Base-by-base conservation (phyloP, 1,140 invertebrate genomes). In the Drosophila novamexicana region DNA sequence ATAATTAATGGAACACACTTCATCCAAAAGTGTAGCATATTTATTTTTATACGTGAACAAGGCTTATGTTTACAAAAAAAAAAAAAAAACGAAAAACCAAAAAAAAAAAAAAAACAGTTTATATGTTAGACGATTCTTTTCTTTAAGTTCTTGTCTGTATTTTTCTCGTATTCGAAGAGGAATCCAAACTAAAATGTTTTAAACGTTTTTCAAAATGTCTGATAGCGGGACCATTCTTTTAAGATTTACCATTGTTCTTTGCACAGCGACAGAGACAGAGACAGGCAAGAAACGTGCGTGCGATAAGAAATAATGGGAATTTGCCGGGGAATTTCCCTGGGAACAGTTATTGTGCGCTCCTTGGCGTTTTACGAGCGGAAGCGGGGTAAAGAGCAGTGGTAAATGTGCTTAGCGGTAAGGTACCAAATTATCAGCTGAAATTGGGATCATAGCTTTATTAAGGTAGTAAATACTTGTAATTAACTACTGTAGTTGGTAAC, bases 391-490 rank as follows among this genome's bases (percentile, higher is more conserved):
- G 91, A 77, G 91, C 91, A 92, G 82, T 92, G 91, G 91, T 92
- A 91, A 91, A 85, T 79, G 74, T 63, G 83, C 91, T 92, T 92
- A 92, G 91, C 91, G 91, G 91, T 92, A 92, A 91, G 91, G 91
- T 92, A 92, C 91, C 91, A 92, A 79, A 91, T 91, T 92, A 92
- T 92, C 91, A 92, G 91, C 91, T 92, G 91, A 92, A 90, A 92
- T 92, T 92, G 91, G 91, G 91, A 92, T 91, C 91, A 92, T 92
- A 92, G 91, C 91, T 92, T 92, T 92, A 92, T 92, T 91, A 92
- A 92, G 91, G 86, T 92, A 92, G 91, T 91, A 81, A 74, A 91
- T 89, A 88, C 88, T 78, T 67, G 70, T 86, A 86, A 79, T 36
- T 47, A 73, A 65, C 65, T 64, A 75, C 72, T 75, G 67, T 64